phyloP scores from a whole-genome alignment of 1,140 invertebrate genomes.

The Lepidostoma basale region DNA sequence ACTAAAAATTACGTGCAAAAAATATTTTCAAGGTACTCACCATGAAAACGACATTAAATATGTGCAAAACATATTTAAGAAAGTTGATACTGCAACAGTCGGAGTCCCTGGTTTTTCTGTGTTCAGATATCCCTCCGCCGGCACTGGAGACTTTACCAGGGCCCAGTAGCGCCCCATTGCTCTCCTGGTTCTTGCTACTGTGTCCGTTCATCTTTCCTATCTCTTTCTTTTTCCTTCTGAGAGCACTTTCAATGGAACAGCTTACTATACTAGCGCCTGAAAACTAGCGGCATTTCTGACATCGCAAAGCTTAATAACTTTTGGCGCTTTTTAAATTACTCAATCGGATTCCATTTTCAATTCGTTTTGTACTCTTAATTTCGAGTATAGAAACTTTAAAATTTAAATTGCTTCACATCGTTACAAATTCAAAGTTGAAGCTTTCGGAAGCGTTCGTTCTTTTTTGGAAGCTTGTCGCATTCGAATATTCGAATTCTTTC shows the following conservation, averaged over 20 bases:
- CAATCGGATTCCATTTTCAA: neutral
- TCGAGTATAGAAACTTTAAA: neutral
- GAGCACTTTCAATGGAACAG: neutral
- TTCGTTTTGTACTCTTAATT: neutral
- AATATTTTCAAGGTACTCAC: no score
- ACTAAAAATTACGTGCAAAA: no score
- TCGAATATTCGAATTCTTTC: neutral
- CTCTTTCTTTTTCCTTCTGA: neutral
- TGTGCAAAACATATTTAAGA: constrained; percentile 77
- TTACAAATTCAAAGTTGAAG: no score
- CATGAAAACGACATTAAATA: constrained; percentile 80
- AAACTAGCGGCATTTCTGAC: neutral
- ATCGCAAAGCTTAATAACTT: neutral
- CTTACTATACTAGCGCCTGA: neutral
- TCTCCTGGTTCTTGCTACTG: constrained; percentile 35
- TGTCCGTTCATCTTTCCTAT: constrained; percentile 35
- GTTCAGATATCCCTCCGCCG: constrained; percentile 35
- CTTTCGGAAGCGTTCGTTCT: no score
- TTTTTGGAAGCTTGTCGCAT: neutral
- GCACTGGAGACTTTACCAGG: constrained; percentile 40
- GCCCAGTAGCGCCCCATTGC: constrained; percentile 40
- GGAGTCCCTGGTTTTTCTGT: constrained; percentile 64
- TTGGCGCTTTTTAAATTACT: neutral
- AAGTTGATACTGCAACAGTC: constrained; percentile 80
- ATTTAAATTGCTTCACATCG: neutral